Evolutionary conservation across 2,113 vertebrate genomes (phyloP), one percentile per base, ranked within the genome.

Genomic region (Carassius auratus): DNA sequence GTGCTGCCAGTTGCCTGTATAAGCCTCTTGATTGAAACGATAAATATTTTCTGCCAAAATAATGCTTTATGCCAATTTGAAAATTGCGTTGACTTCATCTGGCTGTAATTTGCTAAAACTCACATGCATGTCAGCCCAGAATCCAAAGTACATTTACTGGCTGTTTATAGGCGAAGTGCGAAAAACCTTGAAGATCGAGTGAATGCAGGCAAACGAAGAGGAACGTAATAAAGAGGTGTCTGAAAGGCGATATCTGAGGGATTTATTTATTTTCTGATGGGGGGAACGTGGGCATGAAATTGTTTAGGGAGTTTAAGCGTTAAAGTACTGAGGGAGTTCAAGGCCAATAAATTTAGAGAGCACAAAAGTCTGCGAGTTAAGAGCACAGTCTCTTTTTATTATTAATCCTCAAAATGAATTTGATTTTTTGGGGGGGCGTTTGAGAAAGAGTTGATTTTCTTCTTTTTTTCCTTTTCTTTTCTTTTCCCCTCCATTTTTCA

Each of bases 381-480:
- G 86, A 89, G 87, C 87, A 81, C 81, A 55, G 9, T 38, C 85
- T 76, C 88, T 90, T 92, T 92, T 91, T 90, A 91, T 93, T 93
- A 94, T 92, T 90, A 94, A 93, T 92, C 89, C 89, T 92, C 88
- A 93, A 94, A 95, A 94, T 91, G 92, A 94, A 91, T 94, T 86
- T 84, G 87, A 87, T 90, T 89, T 45, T 45, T 45, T 45, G 8
- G 42, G 79, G 85, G 23, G 52, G 57, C 77, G 85, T n/a, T 66
- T 19, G 61, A 81, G 78, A 86, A 85, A 26, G 23, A 80, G 87
- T 87, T 90, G 90, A 90, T 93, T 93, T 90, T 87, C 79, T 86
- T 66, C 85, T 85, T 88, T 91, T 90, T 91, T 87, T 90, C 92
- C 85, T 85, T 91, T 87, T 90, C 92, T 86, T 85, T 75, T 84